Base-by-base conservation (phyloP, 2,113 vertebrate species). In the Sterrhoptilus dennistouni region DNA sequence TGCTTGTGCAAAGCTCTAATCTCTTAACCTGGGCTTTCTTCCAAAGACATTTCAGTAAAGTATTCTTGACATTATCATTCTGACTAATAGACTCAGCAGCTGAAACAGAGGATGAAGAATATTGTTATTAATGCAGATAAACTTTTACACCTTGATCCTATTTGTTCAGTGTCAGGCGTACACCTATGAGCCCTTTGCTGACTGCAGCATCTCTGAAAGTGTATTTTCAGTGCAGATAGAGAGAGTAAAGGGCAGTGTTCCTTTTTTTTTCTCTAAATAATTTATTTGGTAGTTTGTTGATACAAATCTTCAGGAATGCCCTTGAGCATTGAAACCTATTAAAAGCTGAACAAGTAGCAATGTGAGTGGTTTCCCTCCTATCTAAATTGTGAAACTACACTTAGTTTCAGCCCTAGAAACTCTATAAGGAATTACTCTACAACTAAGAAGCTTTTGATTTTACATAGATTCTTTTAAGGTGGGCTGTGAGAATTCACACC, bases 101-200 rank as follows among this genome's bases (percentile, higher is more conserved):
- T 69, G 50, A 76, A 95, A 45, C 3, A 82, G 33, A 70, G 11
- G 36, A 33, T 56, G 50, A 82, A 40, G 36, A 72, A 70, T 76
- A 76, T 47, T 61, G 3, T 45, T 85, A 60, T 57, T 91, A 69
- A 35, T 82, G 14, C 8, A 63, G 52, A 24, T 12, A 57, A 45
- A 69, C 11, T 71, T 89, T 61, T 53, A 72, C 21, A 65, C 12
- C 9, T 80, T 65, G n/a, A 70, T 90, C 38, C 19, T 57, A 11
- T n/a, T 87, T 72, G 12, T 52, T 72, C n/a, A 5, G 7, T 21
- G 16, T 25, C 45, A 63, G 36, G 6, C 0, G 0, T 31, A 20
- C 4, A 70, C 16, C 54, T 40, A 31, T 0, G 1, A 29, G 49
- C 7, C 18, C 29, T 87, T 72, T 69, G 20, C 61, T 87, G 74